Base-by-base conservation (phyloP, 2,113 vertebrate species). In the Loxodonta africana region DNA sequence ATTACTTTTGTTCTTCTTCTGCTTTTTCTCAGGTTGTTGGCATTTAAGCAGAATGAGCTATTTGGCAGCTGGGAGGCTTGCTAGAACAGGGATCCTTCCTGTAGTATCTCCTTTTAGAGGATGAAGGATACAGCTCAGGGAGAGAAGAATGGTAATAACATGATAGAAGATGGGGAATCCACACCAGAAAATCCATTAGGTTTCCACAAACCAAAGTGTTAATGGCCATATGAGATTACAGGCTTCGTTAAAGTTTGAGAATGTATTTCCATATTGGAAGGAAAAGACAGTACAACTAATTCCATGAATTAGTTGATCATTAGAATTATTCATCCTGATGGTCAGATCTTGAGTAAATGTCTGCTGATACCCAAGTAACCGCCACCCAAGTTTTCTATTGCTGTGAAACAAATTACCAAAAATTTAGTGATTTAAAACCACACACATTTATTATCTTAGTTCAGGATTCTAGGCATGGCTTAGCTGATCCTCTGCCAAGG, bases 221-320 rank as follows among this genome's bases (percentile, higher is more conserved):
- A 93, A 83, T 44, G 69, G 33, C 53, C n/a, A 5, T 18, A 11
- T 60, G 80, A 89, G 74, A 41, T 80, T 33, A 90, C 12, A 96
- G 57, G 60, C 60, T 30, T 80, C 90, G 94, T 91, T 77, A 41
- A 76, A 48, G 62, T 83, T 94, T 78, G 63, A 77, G 83, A 14
- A 26, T 81, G 76, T 96, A 77, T 88, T 95, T 97, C 83, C 92
- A 94, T 93, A 90, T 84, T 90, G 92, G 91, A 94, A 94, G 83
- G 83, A 88, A 88, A 71, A 76, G 65, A 82, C 78, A 17, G 73
- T 80, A 82, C 26, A 89, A 48, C 30, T 8, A 74, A 33, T 78
- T 86, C 30, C 8, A 78, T 51, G 60, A 85, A 85, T 96, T 93
- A 69, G 83, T 37, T 73, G 71, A 21, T 37, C 33, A 73, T 8